Base-by-base conservation (phyloP, 2,113 vertebrate species). In the Upupa epops region DNA sequence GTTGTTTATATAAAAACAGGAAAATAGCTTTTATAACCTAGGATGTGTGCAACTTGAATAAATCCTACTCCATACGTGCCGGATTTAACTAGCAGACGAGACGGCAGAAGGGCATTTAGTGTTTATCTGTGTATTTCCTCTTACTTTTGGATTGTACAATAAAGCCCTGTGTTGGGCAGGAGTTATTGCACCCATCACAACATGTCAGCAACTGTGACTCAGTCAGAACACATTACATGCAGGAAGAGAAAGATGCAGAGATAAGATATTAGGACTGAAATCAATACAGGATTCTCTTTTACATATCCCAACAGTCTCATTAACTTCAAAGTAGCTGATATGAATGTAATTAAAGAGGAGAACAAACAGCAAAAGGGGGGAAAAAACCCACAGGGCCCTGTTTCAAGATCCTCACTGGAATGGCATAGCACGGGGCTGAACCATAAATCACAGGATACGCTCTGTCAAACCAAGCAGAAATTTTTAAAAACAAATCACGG, bases 281-380 rank as follows among this genome's bases (percentile, higher is more conserved):
- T 98, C 98, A 97, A 97, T 97, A 97, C 86, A 94, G 92, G 51
- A 85, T 89, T 95, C 96, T 96, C 96, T 96, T 97, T 96, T 96
- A 92, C 96, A 97, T 97, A 97, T 97, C 97, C 97, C 97, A 96
- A 94, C 93, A 96, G 97, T 96, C 96, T 92, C 94, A 89, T 97
- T 97, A 96, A 96, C 97, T 97, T 97, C 98, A 98, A 97, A 98
- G 97, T 77, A 96, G 89, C 94, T 96, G 96, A 97, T 98, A 97
- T 95, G 97, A 98, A 97, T 97, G 96, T 96, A 97, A 98, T 97
- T 97, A 98, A 97, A 96, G 94, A 97, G 87, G 71, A 95, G 97
- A 98, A 96, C 93, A 96, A 96, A 97, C 95, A 97, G 93, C 56
- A 90, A 92, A 92, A 89, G 74, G 80, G 82, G 48, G 42, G 9